Evolutionary conservation across 2,797 vertebrate species (phyloP), one percentile per base, ranked within the genome.

Genomic region (Halcyon smyrnensis): DNA sequence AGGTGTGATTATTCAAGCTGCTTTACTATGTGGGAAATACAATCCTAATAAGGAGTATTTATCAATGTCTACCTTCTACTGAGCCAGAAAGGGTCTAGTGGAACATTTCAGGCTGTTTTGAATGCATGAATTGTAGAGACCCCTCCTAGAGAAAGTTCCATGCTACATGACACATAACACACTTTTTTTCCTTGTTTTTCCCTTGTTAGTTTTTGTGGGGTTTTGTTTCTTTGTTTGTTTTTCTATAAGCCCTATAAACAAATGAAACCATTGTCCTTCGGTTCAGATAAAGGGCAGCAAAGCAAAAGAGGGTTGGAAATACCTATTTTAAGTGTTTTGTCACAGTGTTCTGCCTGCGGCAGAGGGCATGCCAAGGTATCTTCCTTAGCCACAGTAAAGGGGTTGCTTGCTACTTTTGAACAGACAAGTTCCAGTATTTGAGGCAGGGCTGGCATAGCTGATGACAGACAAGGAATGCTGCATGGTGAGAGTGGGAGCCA

Each of bases 21-120:
- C 45, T 86, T 50, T 87, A 91, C 78, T 95, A 69, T 11, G 12
- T 48, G 45, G 41, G 30, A 93, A 94, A 76, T 54, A 36, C 11
- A 20, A 65, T 16, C 17, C 80, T 90, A 91, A 59, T 69, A 48
- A 34, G 6, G 15, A 60, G 63, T 70, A 65, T 88, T 91, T 77
- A 68, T 91, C 65, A 90, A 25, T 73, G 9, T 81, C 41, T 94
- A 27, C 23, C 28, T 93, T 75, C 16, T 68, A 41, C 19, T 87
- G 53, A 37, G 13, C 28, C 21, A 80, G 46, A 53, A 84, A 57
- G 4, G 6, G 6, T 50, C 28, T 46, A 48, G 3, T 63, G 28
- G 20, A 87, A 11, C 3, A 3, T 76, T 64, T 82, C 50, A 37
- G 24, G 8, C 7, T 54, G 3, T 45, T 90, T 57, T 78, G 27